phyloP scores from a whole-genome alignment of 2,797 vertebrate genomes.

The Syndactyla subalaris region DNA sequence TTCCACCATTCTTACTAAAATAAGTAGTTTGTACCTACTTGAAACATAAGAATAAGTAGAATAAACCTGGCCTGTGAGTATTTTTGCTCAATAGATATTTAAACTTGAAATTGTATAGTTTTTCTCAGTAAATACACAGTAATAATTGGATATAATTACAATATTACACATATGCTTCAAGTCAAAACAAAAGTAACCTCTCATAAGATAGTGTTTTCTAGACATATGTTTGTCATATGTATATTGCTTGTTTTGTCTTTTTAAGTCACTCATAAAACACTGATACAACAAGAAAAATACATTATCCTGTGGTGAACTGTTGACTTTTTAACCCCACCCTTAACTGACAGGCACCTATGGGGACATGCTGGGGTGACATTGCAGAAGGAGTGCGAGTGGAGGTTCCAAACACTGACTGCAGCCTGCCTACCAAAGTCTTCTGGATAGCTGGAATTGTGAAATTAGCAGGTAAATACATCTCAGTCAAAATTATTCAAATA shows the following conservation, averaged over 20 bases:
- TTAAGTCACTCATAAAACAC: not conserved
- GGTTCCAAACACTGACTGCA: slow-evolving; percentile 92
- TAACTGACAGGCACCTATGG: slow-evolving; percentile 89
- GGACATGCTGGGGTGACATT: slow-evolving; percentile 91
- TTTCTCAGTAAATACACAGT: not conserved
- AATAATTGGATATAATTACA: not conserved
- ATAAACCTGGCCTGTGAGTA: not conserved
- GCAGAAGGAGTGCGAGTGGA: slow-evolving; percentile 92
- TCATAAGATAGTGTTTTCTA: not conserved
- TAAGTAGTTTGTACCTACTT: not conserved
- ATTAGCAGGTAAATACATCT: slow-evolving; percentile 85
- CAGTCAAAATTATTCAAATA: not conserved
- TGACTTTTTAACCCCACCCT: not conserved
- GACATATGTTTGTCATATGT: not conserved
- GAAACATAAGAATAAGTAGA: not conserved
- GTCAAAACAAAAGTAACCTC: not conserved
- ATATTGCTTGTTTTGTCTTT: not conserved
- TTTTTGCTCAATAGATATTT: not conserved
- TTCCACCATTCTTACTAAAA: not conserved
- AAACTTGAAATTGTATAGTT: not conserved
- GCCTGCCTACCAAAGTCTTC: slow-evolving; percentile 92
- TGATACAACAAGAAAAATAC: not conserved
- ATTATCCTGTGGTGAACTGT: not conserved
- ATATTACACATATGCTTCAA: not conserved
- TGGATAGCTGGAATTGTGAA: slow-evolving; percentile 97